phyloP scores from a whole-genome alignment of 2,113 vertebrate genomes.

The Chrysemys picta region DNA sequence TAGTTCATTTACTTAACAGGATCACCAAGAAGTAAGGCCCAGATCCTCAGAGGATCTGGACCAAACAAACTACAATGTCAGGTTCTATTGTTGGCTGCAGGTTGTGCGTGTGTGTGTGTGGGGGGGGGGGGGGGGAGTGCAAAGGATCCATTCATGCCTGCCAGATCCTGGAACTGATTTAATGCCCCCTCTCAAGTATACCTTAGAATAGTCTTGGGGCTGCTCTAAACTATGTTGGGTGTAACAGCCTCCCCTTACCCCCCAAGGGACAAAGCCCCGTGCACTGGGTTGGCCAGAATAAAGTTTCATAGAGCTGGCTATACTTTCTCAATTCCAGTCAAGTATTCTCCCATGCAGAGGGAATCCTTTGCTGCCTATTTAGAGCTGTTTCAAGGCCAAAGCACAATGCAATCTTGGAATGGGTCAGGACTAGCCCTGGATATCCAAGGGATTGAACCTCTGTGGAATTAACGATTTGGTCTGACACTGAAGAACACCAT shows the following conservation, averaged over 20 bases:
- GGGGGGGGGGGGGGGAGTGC: background rate
- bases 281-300: rapidly evolving
- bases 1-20: background rate
- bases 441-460: background rate
- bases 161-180: background rate
- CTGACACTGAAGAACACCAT: background rate
- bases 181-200: background rate
- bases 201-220: background rate
- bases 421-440: background rate
- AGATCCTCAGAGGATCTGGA: background rate
- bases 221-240: background rate
- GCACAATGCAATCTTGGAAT: background rate
- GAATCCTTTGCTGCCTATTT: background rate
- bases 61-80: background rate
- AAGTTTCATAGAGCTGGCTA: rapidly evolving
- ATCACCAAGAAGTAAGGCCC: background rate
- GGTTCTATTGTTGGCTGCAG: background rate
- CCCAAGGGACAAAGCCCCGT: rapidly evolving
- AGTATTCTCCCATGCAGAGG: background rate
- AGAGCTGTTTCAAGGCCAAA: background rate
- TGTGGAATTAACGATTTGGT: background rate
- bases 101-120: background rate
- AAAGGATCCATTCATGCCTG: background rate
- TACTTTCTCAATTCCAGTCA: background rate
- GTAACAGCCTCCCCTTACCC: background rate